Conservation (phyloP, 2,888 invertebrate genomes). For the Petrophora chlorosata region DNA sequence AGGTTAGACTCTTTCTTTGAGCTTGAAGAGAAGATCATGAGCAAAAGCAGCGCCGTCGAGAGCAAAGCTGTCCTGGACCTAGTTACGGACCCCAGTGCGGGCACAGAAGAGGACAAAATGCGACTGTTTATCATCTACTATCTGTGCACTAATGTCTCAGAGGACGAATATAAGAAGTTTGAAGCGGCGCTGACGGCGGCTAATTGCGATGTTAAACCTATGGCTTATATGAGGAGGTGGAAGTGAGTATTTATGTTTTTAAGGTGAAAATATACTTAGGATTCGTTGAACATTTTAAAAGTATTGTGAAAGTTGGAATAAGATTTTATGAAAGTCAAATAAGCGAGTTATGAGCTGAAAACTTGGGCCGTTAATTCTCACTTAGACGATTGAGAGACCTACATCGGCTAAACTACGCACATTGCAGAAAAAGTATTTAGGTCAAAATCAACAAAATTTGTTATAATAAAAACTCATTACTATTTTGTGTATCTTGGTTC, state of each 20-base stretch:
- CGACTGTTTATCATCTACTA: slow-evolving; percentile 96
- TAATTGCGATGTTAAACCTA: slow-evolving; percentile 93
- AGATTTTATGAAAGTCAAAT: no score
- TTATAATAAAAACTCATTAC: no score
- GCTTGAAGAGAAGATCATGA: slow-evolving; percentile 98
- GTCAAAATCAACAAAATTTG: no score
- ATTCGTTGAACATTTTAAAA: no score
- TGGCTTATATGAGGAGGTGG: slow-evolving; percentile 96
- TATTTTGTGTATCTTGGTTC: no score
- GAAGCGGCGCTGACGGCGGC: slow-evolving; percentile 90
- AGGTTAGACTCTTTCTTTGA: slow-evolving; percentile 98
- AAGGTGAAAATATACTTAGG: no score
- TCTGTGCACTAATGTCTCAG: slow-evolving; percentile 92
- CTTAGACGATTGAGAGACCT: no score
- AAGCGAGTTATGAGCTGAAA: no score
- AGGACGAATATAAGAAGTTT: slow-evolving; percentile 93
- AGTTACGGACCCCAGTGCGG: slow-evolving; percentile 93
- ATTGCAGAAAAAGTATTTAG: no score
- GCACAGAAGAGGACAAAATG: slow-evolving; percentile 95
- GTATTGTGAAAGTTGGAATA: no score
- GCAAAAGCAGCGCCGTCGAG: slow-evolving; percentile 87
- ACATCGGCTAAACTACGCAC: no score
- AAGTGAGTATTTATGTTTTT: slow-evolving; percentile 83
- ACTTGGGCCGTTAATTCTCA: no score
- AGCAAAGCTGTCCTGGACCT: slow-evolving; percentile 95